phyloP scores from a whole-genome alignment of 2,113 vertebrate genomes.

The Oxyruncus cristatus region DNA sequence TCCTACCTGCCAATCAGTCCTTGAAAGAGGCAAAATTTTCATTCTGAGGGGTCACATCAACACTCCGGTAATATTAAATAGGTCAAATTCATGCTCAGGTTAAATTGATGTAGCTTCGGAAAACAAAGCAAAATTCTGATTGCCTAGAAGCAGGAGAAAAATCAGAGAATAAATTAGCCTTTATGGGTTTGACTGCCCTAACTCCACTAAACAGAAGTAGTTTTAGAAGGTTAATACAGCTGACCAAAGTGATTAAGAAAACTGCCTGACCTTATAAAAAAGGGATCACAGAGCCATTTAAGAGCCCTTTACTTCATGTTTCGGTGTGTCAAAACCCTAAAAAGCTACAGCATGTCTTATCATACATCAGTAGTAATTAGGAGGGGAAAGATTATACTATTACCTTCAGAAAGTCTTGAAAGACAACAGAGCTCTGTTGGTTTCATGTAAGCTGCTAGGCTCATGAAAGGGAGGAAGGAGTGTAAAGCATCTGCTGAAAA shows the following conservation, averaged over 20 bases:
- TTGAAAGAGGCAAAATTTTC: neutral
- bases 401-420: neutral
- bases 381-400: neutral
- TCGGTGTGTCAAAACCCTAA: neutral
- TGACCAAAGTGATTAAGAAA: neutral
- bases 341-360: neutral
- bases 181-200: neutral
- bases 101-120: neutral
- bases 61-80: neutral
- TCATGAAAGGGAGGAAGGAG: neutral
- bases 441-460: neutral
- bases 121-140: neutral
- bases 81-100: neutral
- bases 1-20: neutral
- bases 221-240: conserved; percentile 13
- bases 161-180: neutral
- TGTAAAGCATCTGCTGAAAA: conserved; percentile 35
- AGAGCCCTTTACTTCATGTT: neutral
- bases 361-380: neutral
- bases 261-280: neutral
- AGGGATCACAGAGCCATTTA: neutral
- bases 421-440: neutral
- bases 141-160: neutral
- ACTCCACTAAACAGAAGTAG: neutral
- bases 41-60: neutral